Percentiles rank a stretch among this genome's conserved stretches.
These are phyloP conservation scores for Agonum fuliginosum DNA, from an alignment of 2,888 invertebrate genomes.

Conservation along the genomic window DNA sequence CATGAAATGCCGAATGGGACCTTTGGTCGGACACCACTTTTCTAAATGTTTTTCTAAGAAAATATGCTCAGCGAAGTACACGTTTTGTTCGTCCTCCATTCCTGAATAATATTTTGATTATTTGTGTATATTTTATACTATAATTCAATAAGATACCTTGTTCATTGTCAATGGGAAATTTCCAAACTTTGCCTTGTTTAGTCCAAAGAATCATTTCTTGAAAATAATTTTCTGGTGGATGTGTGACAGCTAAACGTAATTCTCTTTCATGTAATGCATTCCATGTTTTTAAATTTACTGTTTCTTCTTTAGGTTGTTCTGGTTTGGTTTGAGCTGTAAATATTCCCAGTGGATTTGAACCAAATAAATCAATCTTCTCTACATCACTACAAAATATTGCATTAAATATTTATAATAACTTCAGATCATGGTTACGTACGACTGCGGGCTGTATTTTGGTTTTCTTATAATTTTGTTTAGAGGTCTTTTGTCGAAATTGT, in stretches of 20 bases:
- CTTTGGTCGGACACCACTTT: slow-evolving; percentile 91
- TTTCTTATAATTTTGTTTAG: slow-evolving; percentile 5
- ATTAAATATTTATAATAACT: background rate
- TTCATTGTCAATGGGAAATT: slow-evolving; percentile 98
- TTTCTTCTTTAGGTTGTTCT: slow-evolving; percentile 67
- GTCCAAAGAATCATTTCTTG: slow-evolving; percentile 97
- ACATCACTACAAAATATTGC: slow-evolving; percentile 64
- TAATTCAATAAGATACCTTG: slow-evolving; percentile 78
- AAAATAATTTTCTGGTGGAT: slow-evolving; percentile 90
- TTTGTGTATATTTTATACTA: slow-evolving; percentile 15
- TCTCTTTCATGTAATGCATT: slow-evolving; percentile 79
- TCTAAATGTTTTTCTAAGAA: slow-evolving; percentile 92
- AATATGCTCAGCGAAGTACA: slow-evolving; percentile 94
- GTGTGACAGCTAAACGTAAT: slow-evolving; percentile 79
- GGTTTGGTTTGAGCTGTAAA: slow-evolving; percentile 72
- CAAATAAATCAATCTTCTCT: slow-evolving; percentile 79
- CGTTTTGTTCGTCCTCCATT: slow-evolving; percentile 78
- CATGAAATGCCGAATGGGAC: slow-evolving; percentile 97
- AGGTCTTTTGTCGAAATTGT: slow-evolving; percentile 8
- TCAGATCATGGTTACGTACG: slow-evolving; percentile 4
- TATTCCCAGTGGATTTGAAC: slow-evolving; percentile 78
- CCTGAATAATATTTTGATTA: slow-evolving; percentile 72
- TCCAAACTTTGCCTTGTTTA: slow-evolving; percentile 95
- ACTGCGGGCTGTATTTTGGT: slow-evolving; percentile 31
- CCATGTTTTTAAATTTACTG: slow-evolving; percentile 80